Conservation (phyloP, 2,113 vertebrate genomes). For the Nothocercus nigrocapillus region DNA sequence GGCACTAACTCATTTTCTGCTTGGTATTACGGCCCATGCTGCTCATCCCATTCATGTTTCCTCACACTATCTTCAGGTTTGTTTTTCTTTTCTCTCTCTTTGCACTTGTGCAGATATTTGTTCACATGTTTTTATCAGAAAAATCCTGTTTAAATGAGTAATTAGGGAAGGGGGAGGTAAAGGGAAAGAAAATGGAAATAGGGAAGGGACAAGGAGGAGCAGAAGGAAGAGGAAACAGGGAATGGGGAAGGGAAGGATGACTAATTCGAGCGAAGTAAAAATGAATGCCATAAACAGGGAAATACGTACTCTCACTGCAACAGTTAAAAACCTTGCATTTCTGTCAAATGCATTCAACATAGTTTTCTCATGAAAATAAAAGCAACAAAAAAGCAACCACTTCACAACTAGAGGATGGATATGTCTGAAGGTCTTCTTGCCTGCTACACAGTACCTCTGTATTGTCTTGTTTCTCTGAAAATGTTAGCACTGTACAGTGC, state of each 20-base stretch:
- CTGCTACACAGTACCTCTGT: not conserved
- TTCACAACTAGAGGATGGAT: not conserved
- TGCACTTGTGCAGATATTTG: not conserved
- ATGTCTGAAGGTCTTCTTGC: not conserved
- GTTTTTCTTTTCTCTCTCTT: not conserved
- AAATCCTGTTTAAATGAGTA: not conserved
- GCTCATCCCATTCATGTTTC: not conserved
- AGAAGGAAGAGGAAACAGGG: not conserved
- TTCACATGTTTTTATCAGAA: not conserved
- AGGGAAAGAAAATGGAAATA: not conserved
- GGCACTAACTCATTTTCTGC: not conserved
- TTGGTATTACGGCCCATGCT: not conserved
- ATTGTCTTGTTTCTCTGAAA: not conserved
- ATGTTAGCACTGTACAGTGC: not conserved
- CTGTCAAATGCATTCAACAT: not conserved
- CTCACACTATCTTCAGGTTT: not conserved
- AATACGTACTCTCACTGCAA: not conserved
- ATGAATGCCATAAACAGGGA: not conserved
- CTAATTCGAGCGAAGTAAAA: not conserved
- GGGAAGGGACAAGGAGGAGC: not conserved
- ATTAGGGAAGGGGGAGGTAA: not conserved
- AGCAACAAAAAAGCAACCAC: not conserved
- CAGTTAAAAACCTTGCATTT: not conserved
- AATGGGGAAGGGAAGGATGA: not conserved
- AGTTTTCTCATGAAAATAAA: not conserved